phyloP scores from a whole-genome alignment of 2,888 invertebrate genomes.

The Piscicola geometra region DNA sequence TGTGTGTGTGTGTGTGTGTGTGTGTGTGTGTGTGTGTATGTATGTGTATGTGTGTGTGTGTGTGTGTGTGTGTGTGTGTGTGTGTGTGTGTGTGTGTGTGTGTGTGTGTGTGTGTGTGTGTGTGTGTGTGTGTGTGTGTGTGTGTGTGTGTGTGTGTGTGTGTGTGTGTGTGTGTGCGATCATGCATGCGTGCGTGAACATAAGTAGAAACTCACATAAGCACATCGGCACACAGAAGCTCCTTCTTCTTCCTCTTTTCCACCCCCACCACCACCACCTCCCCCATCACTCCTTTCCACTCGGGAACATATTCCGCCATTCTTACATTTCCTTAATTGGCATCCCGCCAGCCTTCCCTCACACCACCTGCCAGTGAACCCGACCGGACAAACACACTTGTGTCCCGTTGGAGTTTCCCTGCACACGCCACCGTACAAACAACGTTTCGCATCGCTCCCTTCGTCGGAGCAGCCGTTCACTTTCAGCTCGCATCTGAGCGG shows the following conservation, averaged over 20 bases:
- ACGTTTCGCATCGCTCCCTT: constrained; percentile 51
- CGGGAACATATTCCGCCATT: constrained; percentile 53
- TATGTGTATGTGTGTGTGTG: constrained; percentile 18
- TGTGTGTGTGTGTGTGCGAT: constrained; percentile 21
- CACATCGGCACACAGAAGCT: background rate
- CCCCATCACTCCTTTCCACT: constrained; percentile 80
- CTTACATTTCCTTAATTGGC: constrained; percentile 48
- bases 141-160: constrained; percentile 37
- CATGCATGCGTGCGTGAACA: too few relatives aligned
- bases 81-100: constrained; percentile 19
- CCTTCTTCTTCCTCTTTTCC: constrained; percentile 59
- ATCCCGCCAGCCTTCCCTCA: constrained; percentile 47
- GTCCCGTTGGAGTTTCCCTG: constrained; percentile 53
- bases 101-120: background rate
- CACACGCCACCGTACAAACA: constrained; percentile 76
- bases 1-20: constrained; percentile 16
- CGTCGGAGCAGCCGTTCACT: background rate
- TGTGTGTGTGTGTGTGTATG: background rate
- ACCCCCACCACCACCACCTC: constrained; percentile 61
- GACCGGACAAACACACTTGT: constrained; percentile 49
- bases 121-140: constrained; percentile 37
- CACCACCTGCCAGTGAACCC: constrained; percentile 53
- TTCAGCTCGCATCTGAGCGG: background rate
- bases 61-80: constrained; percentile 28
- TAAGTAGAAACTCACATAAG: constrained; percentile 10